phyloP scores from a whole-genome alignment of 2,888 invertebrate genomes.

The Taphrorychus bicolor region DNA sequence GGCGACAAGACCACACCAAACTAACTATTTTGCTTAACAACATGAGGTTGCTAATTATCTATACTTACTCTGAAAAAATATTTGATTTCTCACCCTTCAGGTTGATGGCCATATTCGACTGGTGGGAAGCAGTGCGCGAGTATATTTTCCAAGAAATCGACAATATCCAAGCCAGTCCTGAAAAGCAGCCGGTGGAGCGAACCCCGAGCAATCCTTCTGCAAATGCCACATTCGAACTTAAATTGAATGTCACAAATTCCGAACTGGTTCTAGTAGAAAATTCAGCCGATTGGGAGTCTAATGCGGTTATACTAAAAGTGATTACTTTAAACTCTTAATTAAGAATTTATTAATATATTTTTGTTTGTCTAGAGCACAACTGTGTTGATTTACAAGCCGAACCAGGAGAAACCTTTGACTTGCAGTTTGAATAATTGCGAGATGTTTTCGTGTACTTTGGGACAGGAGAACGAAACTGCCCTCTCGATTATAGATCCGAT shows the following conservation, averaged over 20 bases:
- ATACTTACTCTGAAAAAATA: background rate
- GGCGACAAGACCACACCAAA: slow-evolving; percentile 71
- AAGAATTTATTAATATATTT: background rate
- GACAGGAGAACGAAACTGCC: slow-evolving; percentile 87
- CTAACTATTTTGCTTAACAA: slow-evolving; percentile 92
- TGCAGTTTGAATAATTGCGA: slow-evolving; percentile 91
- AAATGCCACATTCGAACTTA: slow-evolving; percentile 74
- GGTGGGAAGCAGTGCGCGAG: slow-evolving; percentile 86
- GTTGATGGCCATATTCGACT: slow-evolving; percentile 91
- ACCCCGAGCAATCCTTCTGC: slow-evolving; percentile 44
- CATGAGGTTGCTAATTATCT: slow-evolving; percentile 68
- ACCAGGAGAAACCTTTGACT: slow-evolving; percentile 78
- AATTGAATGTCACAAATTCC: slow-evolving; percentile 93
- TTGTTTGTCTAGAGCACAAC: slow-evolving; percentile 75
- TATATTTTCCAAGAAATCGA: slow-evolving; percentile 69
- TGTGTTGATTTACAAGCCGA: slow-evolving; percentile 79
- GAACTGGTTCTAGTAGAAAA: slow-evolving; percentile 95
- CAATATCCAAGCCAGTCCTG: slow-evolving; percentile 48
- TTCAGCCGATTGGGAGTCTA: slow-evolving; percentile 85
- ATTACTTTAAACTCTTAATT: too few relatives aligned
- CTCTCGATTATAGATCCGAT: slow-evolving; percentile 94
- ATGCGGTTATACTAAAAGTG: slow-evolving; percentile 89
- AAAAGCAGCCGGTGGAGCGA: slow-evolving; percentile 41
- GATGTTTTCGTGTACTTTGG: slow-evolving; percentile 89
- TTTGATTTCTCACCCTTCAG: slow-evolving; percentile 4